phyloP scores from a whole-genome alignment of 2,888 invertebrate species.

The Ochlodes sylvanus region DNA sequence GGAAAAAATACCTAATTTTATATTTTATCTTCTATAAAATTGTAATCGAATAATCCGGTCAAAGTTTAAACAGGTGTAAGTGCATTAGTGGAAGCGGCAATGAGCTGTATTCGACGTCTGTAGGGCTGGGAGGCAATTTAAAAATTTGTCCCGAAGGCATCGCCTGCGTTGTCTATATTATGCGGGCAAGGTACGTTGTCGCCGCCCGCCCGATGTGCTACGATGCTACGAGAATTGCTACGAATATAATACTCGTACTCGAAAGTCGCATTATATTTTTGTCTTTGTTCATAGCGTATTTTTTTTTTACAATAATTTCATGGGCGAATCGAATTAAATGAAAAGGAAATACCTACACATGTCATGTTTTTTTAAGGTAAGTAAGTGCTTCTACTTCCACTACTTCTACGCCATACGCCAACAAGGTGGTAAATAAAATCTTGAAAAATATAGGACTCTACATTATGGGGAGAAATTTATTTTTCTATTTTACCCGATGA shows the following conservation, averaged over 20 bases:
- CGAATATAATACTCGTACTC: constrained; percentile 29
- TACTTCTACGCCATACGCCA: no score
- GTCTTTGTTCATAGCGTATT: background rate
- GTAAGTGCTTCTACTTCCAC: no score
- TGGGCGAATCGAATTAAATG: no score
- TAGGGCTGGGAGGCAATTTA: constrained; percentile 72
- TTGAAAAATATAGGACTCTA: no score
- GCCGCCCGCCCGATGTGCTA: constrained; percentile 53
- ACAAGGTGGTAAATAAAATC: no score
- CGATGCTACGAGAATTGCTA: constrained; percentile 57
- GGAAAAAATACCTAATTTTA: no score
- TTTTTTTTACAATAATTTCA: background rate
- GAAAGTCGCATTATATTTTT: background rate
- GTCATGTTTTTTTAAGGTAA: no score
- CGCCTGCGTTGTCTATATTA: constrained; percentile 71
- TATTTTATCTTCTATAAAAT: background rate
- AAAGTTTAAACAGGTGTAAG: constrained; percentile 28
- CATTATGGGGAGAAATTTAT: no score
- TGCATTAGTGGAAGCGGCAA: constrained; percentile 38
- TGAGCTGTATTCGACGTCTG: constrained; percentile 51
- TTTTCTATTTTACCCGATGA: no score
- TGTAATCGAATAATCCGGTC: background rate
- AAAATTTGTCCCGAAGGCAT: constrained; percentile 76
- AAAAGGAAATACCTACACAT: no score
- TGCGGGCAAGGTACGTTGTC: constrained; percentile 59